Evolutionary conservation across 2,797 vertebrate genomes (phyloP).

Genomic region (Peromyscus aztecus): DNA sequence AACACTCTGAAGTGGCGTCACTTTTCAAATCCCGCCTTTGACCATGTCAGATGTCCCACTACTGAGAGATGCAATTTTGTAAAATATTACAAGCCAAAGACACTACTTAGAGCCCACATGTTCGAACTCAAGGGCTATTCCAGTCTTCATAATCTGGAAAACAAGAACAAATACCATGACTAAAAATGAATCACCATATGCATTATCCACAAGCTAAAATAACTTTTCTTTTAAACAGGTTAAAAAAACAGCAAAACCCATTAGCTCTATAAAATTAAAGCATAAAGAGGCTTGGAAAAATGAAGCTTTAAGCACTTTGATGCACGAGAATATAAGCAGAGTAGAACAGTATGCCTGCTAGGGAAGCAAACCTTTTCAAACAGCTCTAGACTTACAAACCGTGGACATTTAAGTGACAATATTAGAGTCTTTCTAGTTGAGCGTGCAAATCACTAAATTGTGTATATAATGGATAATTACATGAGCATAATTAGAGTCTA

Average conservation of each 20-base stretch:
- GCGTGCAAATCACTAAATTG: constrained; percentile 37
- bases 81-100: constrained; percentile 55
- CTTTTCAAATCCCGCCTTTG: constrained; percentile 43
- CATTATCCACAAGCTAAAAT: constrained; percentile 52
- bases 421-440: constrained; percentile 59
- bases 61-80: constrained; percentile 2
- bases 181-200: background rate
- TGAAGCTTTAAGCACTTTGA: constrained; percentile 8
- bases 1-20: background rate
- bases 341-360: background rate
- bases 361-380: constrained; percentile 43
- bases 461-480: constrained; percentile 55
- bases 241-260: background rate
- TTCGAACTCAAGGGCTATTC: constrained; percentile 39
- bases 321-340: constrained; percentile 17
- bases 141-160: constrained; percentile 6
- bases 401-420: constrained; percentile 68
- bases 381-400: constrained; percentile 31
- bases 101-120: background rate
- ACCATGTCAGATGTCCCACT: background rate
- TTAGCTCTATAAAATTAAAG: constrained; percentile 42
- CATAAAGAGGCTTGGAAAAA: constrained; percentile 49
- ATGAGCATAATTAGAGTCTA: constrained; percentile 38
- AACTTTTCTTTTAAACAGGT: constrained; percentile 46
- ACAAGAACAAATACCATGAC: background rate